Evolutionary conservation across 2,113 vertebrate genomes (phyloP), one percentile per base, ranked within the genome.

Genomic region (Protobothrops mucrosquamatus): DNA sequence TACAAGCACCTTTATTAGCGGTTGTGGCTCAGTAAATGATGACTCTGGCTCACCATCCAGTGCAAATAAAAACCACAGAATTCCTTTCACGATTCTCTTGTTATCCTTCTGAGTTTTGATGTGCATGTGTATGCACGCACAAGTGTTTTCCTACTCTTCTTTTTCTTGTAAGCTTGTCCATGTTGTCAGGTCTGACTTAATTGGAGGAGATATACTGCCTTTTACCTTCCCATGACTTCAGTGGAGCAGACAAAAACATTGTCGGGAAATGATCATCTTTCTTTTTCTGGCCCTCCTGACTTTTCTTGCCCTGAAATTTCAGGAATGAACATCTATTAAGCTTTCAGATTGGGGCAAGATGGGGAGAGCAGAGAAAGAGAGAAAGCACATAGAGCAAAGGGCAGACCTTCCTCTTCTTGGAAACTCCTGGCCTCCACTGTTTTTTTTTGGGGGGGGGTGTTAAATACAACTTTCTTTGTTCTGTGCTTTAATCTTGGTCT

Each of bases 381-480:
- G 95, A 95, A 93, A 93, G 3, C 90, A 95, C 93, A 95, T 94
- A 94, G 91, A 94, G 93, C n/a, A 88, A 8, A 95, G 87, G 91
- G 89, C 0, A 93, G 18, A 0, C 0, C 1, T 0, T 91, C 91
- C 29, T 94, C 61, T 93, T 87, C 87, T 43, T 43, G 34, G 74
- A 81, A 81, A 81, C 34, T 43, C 34, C 6, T 22, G 74, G 74
- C 74, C 74, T 81, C 46, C 4, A 46, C 46, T 46, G 46, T 64
- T 0, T 34, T 5, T n/a, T 15, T 39, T 81, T 81, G 22, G 39
- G 39, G 39, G 39, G 39, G 39, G 7, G 22, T n/a, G n/a, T n/a
- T 81, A 43, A 43, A 81, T 43, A 81, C 7, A 43, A 43, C 18
- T 8, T 39, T 43, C 74, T 81, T 81, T 81, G 34, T 81, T 81